Base-by-base conservation (phyloP, 2,888 invertebrate genomes). In the Lithodes maja region DNA sequence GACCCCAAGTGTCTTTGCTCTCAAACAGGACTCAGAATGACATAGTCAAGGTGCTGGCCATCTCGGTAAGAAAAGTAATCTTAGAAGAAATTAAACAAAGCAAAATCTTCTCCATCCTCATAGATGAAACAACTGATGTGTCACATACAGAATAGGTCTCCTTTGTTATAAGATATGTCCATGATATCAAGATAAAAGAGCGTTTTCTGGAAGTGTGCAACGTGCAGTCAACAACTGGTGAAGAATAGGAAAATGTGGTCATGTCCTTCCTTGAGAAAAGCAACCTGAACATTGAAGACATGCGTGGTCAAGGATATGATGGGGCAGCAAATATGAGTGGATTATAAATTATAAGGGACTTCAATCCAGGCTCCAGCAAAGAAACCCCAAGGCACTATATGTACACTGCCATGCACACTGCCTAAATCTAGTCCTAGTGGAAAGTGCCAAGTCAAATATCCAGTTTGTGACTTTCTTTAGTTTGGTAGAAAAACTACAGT, bases 251-350 rank as follows among this genome's bases (percentile, higher is more conserved):
- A 55, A 69, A 52, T 71, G 71, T 71, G 17, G 82, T 87, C 7
- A 52, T 71, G 54, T 50, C 68, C 7, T 9, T 82, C 3, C 74
- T 86, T 54, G 53, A 78, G 49, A 78, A 17, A 53, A 74, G n/a
- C 17, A 78, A 78, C 53, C 50, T 78, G 78, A 78, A 78, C 53
- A 78, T 78, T 12, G 78, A 78, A n/a, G 78, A 78, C 33, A 78
- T 33, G 50, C 49, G 83, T 15, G 85, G 79, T 15, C 69, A 84
- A 69, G 83, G 83, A 49, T 84, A 77, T 78, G 88, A 88, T 78
- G 83, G 77, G 15, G 83, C 83, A 50, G 49, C 83, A 49, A 88
- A 88, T 69, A 88, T 88, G 88, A 88, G 78, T 68, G 88, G 85
- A 77, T 50, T 33, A 54, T 86, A 33, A 33, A 33, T 33, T 33